These are phyloP conservation scores for Pantherophis guttatus DNA, from an alignment of 2,113 vertebrate species.

Conservation along the genomic window DNA sequence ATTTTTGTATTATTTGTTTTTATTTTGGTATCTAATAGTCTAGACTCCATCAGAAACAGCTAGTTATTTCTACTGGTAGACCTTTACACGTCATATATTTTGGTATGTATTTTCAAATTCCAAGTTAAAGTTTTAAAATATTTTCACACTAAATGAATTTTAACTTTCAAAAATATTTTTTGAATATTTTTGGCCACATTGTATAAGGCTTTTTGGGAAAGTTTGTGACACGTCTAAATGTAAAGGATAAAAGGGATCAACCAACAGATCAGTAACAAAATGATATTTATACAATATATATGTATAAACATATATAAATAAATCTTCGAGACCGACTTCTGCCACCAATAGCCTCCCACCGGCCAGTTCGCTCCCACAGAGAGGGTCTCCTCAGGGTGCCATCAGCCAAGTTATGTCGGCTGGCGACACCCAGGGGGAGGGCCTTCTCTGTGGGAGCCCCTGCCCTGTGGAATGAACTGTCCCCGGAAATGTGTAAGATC, in stretches of 20 bases:
- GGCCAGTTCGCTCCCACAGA: too few relatives aligned
- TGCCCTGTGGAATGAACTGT: too few relatives aligned
- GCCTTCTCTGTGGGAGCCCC: too few relatives aligned
- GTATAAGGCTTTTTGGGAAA: background rate
- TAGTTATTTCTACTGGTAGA: background rate
- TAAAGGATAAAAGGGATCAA: background rate
- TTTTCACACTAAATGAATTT: background rate
- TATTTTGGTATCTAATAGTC: background rate
- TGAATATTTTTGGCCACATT: too few relatives aligned
- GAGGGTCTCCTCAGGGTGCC: too few relatives aligned
- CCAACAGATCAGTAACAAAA: background rate
- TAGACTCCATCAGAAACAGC: background rate
- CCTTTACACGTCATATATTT: background rate
- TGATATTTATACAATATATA: background rate
- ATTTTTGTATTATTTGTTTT: background rate
- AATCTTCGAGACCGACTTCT: too few relatives aligned
- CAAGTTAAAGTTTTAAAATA: background rate
- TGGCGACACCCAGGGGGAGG: too few relatives aligned
- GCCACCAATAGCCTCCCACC: too few relatives aligned
- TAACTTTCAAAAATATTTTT: background rate
- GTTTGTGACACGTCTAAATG: background rate
- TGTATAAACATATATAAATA: too few relatives aligned
- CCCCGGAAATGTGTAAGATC: too few relatives aligned
- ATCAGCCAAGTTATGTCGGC: too few relatives aligned
- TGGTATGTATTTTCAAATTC: background rate